These are phyloP conservation scores for Drosophila gunungcola DNA, from an alignment of 1,140 invertebrate species.

Conservation along the genomic window DNA sequence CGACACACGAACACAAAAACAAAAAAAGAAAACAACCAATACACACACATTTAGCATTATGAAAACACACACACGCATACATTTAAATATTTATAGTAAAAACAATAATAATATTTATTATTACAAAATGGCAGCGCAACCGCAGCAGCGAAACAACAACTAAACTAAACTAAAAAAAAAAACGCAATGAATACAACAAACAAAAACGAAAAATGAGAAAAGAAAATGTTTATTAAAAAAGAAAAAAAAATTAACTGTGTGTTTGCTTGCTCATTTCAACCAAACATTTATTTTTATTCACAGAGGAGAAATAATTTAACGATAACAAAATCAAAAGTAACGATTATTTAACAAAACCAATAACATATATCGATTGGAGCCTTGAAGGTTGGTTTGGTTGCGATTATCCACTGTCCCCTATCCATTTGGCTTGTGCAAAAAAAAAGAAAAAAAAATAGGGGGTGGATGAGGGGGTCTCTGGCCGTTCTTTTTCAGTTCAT, in stretches of 20 bases:
- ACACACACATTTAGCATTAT: slow-evolving; percentile 52
- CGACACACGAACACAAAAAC: slow-evolving; percentile 28
- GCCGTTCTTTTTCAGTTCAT: slow-evolving; percentile 29
- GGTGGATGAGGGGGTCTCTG: slow-evolving; percentile 9
- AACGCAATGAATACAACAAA: slow-evolving; percentile 65
- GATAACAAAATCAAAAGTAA: slow-evolving; percentile 7
- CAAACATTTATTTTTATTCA: slow-evolving; percentile 23
- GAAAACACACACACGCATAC: slow-evolving; percentile 40
- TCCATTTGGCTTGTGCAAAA: slow-evolving; percentile 8
- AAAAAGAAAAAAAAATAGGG: neutral
- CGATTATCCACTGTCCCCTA: neutral
- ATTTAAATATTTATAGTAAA: slow-evolving; percentile 79
- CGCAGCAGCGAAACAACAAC: slow-evolving; percentile 47
- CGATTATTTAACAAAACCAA: slow-evolving; percentile 1
- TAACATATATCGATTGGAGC: slow-evolving; percentile 21
- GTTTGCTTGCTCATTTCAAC: slow-evolving; percentile 58
- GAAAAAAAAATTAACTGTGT: slow-evolving; percentile 43
- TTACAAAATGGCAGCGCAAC: slow-evolving; percentile 57
- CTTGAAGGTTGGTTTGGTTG: slow-evolving; percentile 30
- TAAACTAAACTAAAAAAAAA: slow-evolving; percentile 52
- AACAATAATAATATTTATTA: slow-evolving; percentile 77
- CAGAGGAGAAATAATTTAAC: slow-evolving; percentile 27
- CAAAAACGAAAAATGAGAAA: slow-evolving; percentile 53
- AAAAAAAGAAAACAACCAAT: slow-evolving; percentile 23
- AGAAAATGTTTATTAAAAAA: slow-evolving; percentile 76